Evolutionary conservation across 2,113 vertebrate species (phyloP).

Genomic region (crab-eating macaque (Macaca fascicularis)): T2T-MFA8v1.1 NC_088375.1:34900001-34900500

Average conservation of each 20-base stretch:
- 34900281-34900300: background rate
- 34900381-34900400: background rate
- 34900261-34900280: background rate
- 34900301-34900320: background rate
- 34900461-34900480: background rate
- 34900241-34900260: background rate
- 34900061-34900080: background rate
- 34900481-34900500: background rate
- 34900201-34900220: background rate
- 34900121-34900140: background rate
- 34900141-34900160: background rate
- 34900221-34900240: background rate
- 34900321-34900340: background rate
- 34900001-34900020: background rate
- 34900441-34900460: background rate
- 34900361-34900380: background rate
- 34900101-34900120: background rate
- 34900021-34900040: background rate
- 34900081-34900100: background rate
- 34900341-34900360: background rate
- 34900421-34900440: background rate
- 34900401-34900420: background rate
- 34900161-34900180: background rate
- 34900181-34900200: background rate
- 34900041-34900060: background rate